These are phyloP conservation scores for Pemphigus obesinymphae DNA, from an alignment of 1,140 invertebrate genomes.

Conservation along the genomic window DNA sequence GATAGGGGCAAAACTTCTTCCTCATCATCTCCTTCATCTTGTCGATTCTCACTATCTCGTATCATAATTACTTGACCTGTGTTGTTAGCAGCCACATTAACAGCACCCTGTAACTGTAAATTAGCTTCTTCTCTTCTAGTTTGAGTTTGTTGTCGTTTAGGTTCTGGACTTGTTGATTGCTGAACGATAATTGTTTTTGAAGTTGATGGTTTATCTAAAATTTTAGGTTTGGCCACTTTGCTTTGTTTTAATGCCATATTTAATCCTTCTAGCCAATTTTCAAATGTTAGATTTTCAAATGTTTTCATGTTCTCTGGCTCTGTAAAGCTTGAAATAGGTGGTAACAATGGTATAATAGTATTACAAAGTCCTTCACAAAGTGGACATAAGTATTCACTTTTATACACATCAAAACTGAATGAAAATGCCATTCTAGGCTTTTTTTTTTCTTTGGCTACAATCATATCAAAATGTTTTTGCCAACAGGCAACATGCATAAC, in stretches of 20 bases:
- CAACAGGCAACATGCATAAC: conserved; percentile 95
- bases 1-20: background rate
- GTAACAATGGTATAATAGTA: conserved; percentile 82
- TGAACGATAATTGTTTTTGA: no score
- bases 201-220: background rate
- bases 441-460: conserved; percentile 78
- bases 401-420: conserved; percentile 83
- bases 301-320: conserved; percentile 46
- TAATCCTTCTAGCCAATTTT: conserved; percentile 65
- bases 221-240: conserved; percentile 40
- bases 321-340: conserved; percentile 55
- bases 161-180: background rate
- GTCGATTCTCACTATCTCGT: background rate
- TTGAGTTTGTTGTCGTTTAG: background rate
- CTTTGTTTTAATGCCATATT: conserved; percentile 52
- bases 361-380: conserved; percentile 95
- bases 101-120: background rate
- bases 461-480: conserved; percentile 84
- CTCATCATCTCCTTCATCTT: background rate
- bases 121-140: background rate
- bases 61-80: background rate
- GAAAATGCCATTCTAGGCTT: conserved; percentile 76
- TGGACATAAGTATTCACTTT: conserved; percentile 93
- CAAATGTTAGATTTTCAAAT: conserved; percentile 54
- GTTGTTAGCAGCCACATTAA: background rate